Evolutionary conservation across 2,797 vertebrate species (phyloP).

Genomic region (Acanthornis magna): DNA sequence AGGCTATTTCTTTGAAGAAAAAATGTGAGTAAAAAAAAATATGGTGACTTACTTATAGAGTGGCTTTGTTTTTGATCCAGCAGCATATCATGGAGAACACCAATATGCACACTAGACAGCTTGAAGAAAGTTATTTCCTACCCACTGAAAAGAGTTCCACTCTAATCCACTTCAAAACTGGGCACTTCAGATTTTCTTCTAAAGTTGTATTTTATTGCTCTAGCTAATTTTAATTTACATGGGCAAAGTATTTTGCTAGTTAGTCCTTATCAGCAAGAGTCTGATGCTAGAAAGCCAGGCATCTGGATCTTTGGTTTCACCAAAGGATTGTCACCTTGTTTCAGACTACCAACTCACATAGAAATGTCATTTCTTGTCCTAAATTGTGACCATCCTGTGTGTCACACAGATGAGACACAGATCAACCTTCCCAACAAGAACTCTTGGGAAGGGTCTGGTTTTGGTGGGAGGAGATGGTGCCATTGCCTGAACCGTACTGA

Average conservation of each 20-base stretch:
- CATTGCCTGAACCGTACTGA: not conserved
- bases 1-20: not conserved
- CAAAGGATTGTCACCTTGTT: not conserved
- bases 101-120: not conserved
- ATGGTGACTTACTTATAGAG: not conserved
- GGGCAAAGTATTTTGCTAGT: not conserved
- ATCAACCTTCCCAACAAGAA: not conserved
- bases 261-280: not conserved
- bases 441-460: not conserved
- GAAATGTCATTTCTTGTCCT: not conserved
- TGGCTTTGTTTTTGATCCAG: not conserved
- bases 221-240: not conserved
- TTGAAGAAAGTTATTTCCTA: not conserved
- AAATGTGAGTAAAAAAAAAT: not conserved
- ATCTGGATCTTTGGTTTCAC: not conserved
- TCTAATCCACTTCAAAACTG: not conserved
- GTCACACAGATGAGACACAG: not conserved
- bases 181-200: not conserved
- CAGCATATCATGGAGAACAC: not conserved
- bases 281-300: not conserved
- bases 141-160: not conserved
- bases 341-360: not conserved
- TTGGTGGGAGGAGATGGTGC: not conserved
- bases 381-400: not conserved
- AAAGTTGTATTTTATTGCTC: not conserved